Base-by-base conservation (phyloP, 2,888 invertebrate genomes). In the Heliothis peltigera region DNA sequence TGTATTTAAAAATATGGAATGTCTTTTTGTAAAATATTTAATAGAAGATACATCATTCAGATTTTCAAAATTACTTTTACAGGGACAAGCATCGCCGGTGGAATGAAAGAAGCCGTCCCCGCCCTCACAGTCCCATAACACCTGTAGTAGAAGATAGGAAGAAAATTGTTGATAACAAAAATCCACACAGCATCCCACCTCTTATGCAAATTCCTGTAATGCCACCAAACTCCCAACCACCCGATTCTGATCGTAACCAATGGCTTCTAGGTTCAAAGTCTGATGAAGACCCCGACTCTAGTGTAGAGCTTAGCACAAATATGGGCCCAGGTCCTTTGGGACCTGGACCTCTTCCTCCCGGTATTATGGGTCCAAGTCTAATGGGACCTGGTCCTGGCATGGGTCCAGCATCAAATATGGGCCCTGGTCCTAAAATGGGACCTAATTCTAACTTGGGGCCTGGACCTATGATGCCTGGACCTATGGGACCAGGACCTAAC, bases 161-260 rank as follows among this genome's bases (percentile, higher is more conserved):
- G 53, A 88, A 87, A 75, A 63, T 65, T 42, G 63, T 64, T 17
- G 90, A 89, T 21, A 85, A 82, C 59, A 84, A 82, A 75, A 80
- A 79, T 64, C 49, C 75, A 44, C 67, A 73, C 67, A 77, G 71
- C 35, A 93, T 92, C 64, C 91, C 90, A 58, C 76, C 92, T 21
- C 86, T 92, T 6, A 93, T 93, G 92, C 93, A 94, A 84, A 84
- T 91, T 10, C 87, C 92, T 70, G 80, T 92, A 21, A 86, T 86
- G 80, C 88, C 87, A 15, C 91, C 91, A 28, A 88, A 89, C 52
- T 87, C 87, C 35, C 83, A 84, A 48, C 82, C 87, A 52, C 81
- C 89, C 6, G 89, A 90, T 59, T 79, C 86, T 42, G 84, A 85
- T 46, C 79, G 80, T 59, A 84, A 84, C 60, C 83, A 86, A 54